phyloP scores from a whole-genome alignment of 1,140 invertebrate genomes.

The Drosophila guanche region DNA sequence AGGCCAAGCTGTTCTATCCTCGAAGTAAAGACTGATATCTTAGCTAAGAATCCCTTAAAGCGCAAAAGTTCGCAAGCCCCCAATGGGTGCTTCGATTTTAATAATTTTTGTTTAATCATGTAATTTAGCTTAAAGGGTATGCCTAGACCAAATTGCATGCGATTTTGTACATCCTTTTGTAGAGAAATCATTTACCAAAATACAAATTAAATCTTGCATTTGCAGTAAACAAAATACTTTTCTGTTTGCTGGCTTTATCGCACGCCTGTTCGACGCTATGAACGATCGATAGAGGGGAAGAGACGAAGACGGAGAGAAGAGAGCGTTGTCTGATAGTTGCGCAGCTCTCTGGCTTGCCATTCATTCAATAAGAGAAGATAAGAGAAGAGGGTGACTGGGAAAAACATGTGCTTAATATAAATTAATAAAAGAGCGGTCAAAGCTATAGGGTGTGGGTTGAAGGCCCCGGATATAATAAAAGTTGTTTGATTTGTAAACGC shows the following conservation, averaged over 20 bases:
- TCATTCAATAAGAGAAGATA: conserved; percentile 9
- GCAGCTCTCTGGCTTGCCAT: conserved; percentile 16
- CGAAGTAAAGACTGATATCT: conserved; percentile 11
- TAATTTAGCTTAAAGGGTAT: conserved; percentile 31
- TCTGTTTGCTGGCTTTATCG: conserved; percentile 54
- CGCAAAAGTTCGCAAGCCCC: conserved; percentile 19
- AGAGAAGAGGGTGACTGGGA: background rate
- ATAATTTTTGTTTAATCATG: conserved; percentile 72
- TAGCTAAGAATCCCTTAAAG: conserved; percentile 21
- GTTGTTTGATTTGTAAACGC: conserved; percentile 11
- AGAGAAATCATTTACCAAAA: conserved; percentile 73
- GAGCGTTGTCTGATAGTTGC: conserved; percentile 7
- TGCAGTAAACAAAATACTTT: conserved; percentile 67
- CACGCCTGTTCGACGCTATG: conserved; percentile 54
- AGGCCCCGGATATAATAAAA: conserved; percentile 24
- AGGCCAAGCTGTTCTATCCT: background rate
- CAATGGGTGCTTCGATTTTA: conserved; percentile 53
- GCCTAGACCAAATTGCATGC: background rate
- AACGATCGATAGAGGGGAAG: conserved; percentile 6
- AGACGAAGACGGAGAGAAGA: background rate
- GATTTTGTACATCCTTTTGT: conserved; percentile 22
- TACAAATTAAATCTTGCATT: conserved; percentile 72
- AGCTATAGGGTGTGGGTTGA: conserved; percentile 28
- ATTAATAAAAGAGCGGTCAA: conserved; percentile 42
- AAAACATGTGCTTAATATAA: conserved; percentile 17